Conservation (phyloP, 2,888 invertebrate genomes). For the Nasonovia ribisnigri region DNA sequence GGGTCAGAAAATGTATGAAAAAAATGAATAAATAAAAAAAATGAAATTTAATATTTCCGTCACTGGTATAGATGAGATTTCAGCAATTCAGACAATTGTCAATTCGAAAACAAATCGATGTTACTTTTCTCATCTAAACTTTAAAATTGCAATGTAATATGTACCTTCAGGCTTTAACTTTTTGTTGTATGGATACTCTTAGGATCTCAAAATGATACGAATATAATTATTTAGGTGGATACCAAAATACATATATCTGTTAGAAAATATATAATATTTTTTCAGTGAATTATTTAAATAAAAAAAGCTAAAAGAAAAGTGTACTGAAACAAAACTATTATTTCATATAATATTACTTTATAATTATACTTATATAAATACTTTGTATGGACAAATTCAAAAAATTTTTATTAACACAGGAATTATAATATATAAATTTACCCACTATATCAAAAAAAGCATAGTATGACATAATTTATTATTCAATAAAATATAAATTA, state of each 20-base stretch:
- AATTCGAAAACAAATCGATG: slow-evolving; percentile 1
- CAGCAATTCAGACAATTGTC: background rate
- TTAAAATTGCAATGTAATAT: background rate
- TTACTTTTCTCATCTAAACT: background rate
- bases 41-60: background rate
- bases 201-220: background rate
- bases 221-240: background rate
- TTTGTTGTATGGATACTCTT: background rate
- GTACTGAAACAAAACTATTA: background rate
- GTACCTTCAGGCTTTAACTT: background rate
- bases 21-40: background rate
- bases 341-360: background rate
- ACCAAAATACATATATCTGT: background rate
- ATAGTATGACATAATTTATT: background rate
- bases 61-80: background rate
- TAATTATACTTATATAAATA: background rate
- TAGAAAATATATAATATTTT: background rate
- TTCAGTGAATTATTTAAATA: background rate
- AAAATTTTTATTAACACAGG: background rate
- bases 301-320: background rate
- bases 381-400: background rate
- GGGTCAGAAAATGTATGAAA: background rate
- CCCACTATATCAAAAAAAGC: background rate
- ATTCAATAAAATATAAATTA: background rate
- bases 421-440: background rate